Percentiles rank a stretch among this genome's conserved stretches.
Evolutionary conservation across 2,113 vertebrate species (phyloP).

Genomic region (Peucedramus taeniatus): DNA sequence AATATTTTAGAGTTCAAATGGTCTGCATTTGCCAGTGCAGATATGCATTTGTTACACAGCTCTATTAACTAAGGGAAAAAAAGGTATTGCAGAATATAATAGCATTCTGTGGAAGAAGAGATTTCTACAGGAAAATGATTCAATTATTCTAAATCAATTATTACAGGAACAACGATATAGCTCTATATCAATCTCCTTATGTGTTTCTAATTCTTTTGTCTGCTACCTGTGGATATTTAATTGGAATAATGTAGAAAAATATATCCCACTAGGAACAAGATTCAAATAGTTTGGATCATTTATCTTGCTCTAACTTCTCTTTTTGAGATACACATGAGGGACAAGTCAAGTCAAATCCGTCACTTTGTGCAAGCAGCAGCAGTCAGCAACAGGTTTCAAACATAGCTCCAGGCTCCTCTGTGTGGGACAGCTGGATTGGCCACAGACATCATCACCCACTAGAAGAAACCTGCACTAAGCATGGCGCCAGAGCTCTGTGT

Average conservation of each 20-base stretch:
- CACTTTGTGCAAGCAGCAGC: background rate
- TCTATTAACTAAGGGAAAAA: slow-evolving; percentile 64
- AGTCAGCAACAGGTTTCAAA: background rate
- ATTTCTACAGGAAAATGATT: slow-evolving; percentile 52
- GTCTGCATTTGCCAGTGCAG: slow-evolving; percentile 31
- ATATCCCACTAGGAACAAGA: background rate
- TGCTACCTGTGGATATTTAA: slow-evolving; percentile 30
- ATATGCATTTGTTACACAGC: slow-evolving; percentile 41
- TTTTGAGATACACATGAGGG: background rate
- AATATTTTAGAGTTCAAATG: slow-evolving; percentile 65
- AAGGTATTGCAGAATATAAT: slow-evolving; percentile 44
- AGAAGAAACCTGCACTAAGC: background rate
- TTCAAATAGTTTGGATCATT: background rate
- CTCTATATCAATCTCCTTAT: slow-evolving; percentile 28
- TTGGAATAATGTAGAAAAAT: slow-evolving; percentile 22
- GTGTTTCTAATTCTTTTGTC: slow-evolving; percentile 23
- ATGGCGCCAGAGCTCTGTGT: background rate
- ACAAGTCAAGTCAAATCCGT: background rate
- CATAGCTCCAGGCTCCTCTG: background rate
- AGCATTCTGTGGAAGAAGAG: background rate
- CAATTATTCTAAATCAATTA: slow-evolving; percentile 63
- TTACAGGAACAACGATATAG: slow-evolving; percentile 9
- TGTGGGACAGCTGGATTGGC: background rate
- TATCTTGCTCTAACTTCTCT: background rate
- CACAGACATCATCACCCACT: accelerated